A percentile compares a stretch with the other conserved stretches of the same genome.
Evolutionary conservation across 2,113 vertebrate species (phyloP).

Genomic region (Bubo blakistoni): DNA sequence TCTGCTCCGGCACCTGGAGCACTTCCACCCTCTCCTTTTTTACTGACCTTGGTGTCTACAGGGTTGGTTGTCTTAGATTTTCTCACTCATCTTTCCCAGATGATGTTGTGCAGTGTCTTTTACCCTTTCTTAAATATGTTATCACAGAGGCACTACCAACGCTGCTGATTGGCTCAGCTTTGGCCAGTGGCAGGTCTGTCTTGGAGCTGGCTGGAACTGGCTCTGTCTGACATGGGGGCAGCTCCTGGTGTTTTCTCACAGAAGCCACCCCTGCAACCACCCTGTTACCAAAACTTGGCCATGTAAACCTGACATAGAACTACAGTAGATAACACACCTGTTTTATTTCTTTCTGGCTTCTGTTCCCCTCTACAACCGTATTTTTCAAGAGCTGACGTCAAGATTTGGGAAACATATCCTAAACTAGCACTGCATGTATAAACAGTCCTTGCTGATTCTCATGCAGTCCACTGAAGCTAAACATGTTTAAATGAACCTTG

Average conservation of each 20-base stretch:
- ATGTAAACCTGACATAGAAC: background rate
- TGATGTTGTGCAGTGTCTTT: background rate
- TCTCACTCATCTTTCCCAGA: background rate
- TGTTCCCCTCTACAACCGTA: background rate
- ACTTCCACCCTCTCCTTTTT: background rate
- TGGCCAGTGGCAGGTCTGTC: rapidly evolving
- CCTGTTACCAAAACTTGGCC: background rate
- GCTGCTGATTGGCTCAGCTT: background rate
- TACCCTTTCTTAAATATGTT: background rate
- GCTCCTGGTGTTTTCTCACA: background rate
- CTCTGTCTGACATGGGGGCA: background rate
- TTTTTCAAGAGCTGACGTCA: background rate
- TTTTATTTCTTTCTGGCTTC: background rate
- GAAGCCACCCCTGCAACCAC: background rate
- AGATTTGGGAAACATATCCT: background rate
- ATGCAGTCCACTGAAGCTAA: background rate
- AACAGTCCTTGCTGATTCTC: background rate
- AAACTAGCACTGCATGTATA: background rate
- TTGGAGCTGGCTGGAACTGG: background rate
- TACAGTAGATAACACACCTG: background rate
- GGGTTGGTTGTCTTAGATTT: background rate
- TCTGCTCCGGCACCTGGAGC: background rate
- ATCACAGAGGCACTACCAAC: background rate
- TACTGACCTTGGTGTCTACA: background rate
- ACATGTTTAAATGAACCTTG: background rate